Evolutionary conservation across 2,797 vertebrate genomes (phyloP), one percentile per base, ranked within the genome.

Genomic region (Gobio occitaniae): DNA sequence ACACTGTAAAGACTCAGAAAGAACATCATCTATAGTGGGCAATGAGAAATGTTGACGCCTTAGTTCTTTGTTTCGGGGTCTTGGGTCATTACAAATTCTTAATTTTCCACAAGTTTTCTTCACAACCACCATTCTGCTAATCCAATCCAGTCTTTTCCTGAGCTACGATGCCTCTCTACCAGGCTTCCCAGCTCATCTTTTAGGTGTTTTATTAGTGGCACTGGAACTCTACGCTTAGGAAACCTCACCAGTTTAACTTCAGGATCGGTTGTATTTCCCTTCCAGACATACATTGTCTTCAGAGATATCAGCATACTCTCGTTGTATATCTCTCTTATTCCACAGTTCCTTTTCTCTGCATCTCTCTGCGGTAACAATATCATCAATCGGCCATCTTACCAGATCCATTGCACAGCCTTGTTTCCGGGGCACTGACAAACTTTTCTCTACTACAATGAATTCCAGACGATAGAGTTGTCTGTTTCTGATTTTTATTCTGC

Each of bases 131-230:
- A 76, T 52, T 16, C 74, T 56, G 32, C 50, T 38, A 56, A 76
- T 76, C 50, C 17, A 59, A 36, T 77, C 17, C 0, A 2, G 32
- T 32, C 56, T 1, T n/a, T 32, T 77, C 71, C 6, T 52, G 47
- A 15, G 70, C 29, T 9, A 78, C 75, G 3, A 76, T 84, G n/a
- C 65, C 59, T 70, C 78, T 59, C 44, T 41, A 29, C 50, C 29
- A 84, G 52, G 12, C 52, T 85, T 21, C 36, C 12, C 17, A 86
- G 47, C 19, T 88, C 68, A 3, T 80, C 78, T 59, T 82, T 83
- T 32, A 87, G 78, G 2, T 71, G 78, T 56, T 56, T 82, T 82
- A 87, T 86, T 54, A 86, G 15, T 12, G 87, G 52, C 25, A 86
- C 81, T 2, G 78, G 86, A 3, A 87, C 82, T 25, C 80, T 48